phyloP scores from a whole-genome alignment of 1,140 invertebrate genomes.

The Condylostylus longicornis region DNA sequence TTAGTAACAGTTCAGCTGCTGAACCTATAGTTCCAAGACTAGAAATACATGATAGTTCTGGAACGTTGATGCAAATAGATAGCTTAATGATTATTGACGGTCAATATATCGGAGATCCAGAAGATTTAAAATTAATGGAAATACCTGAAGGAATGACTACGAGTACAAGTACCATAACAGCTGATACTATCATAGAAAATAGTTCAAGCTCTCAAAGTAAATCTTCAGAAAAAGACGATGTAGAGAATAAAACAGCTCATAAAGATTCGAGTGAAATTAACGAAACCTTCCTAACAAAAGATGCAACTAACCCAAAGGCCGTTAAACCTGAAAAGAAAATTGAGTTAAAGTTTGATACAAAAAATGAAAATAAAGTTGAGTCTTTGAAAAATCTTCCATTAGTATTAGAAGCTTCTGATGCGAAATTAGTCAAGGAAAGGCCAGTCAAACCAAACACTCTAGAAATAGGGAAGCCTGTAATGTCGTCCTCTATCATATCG shows the following conservation, averaged over 20 bases:
- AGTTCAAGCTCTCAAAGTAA: background rate
- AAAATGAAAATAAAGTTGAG: conserved; percentile 31
- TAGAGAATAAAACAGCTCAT: background rate
- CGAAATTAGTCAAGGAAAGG: conserved; percentile 20
- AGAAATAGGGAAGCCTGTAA: conserved; percentile 12
- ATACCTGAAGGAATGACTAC: conserved; percentile 22
- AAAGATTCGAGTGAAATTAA: conserved; percentile 2
- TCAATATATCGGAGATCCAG: conserved; percentile 31
- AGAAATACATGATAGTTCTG: conserved; percentile 49
- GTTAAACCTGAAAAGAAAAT: conserved; percentile 18
- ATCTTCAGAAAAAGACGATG: conserved; percentile 1
- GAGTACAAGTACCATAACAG: no score
- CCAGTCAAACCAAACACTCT: conserved; percentile 22
- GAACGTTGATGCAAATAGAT: conserved; percentile 45
- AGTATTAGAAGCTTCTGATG: conserved; percentile 19
- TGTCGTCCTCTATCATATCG: conserved; percentile 13
- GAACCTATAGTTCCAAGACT: conserved; percentile 37
- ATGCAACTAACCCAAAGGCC: conserved; percentile 19
- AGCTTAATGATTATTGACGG: conserved; percentile 37
- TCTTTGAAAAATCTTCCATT: conserved; percentile 27
- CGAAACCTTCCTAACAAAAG: conserved; percentile 6
- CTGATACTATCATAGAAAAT: no score
- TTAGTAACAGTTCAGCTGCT: no score
- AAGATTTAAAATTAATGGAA: conserved; percentile 28
- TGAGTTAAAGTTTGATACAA: conserved; percentile 24